Conservation (phyloP, 2,797 vertebrate genomes). For the Liasis olivaceus region DNA sequence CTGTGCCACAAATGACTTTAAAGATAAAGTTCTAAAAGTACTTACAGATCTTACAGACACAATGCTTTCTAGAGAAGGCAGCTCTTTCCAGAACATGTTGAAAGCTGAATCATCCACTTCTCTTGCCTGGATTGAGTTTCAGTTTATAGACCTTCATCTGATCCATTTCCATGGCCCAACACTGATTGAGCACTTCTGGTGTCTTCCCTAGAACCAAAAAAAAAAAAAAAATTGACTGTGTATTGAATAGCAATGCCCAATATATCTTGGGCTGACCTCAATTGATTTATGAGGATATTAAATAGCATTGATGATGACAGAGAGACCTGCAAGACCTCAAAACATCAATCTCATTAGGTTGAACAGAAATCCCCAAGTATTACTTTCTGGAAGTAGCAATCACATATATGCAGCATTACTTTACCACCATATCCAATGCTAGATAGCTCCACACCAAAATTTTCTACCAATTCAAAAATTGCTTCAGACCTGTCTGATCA, state of each 20-base stretch:
- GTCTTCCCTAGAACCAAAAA: neutral
- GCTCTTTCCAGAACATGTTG: neutral
- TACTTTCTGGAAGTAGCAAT: neutral
- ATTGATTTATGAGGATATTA: neutral
- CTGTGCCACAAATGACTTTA: neutral
- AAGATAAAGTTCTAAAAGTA: neutral
- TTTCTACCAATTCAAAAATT: neutral
- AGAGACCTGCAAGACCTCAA: neutral
- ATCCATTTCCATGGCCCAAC: neutral
- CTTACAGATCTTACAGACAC: neutral
- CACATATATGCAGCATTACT: neutral
- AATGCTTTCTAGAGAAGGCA: neutral
- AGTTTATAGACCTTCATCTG: neutral
- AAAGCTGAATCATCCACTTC: neutral
- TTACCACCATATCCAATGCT: neutral
- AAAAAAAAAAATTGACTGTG: neutral
- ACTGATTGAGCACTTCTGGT: neutral
- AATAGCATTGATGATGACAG: neutral
- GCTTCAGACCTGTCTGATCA: neutral
- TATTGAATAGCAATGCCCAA: neutral
- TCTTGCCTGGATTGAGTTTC: neutral
- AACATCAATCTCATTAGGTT: neutral
- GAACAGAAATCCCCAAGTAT: neutral
- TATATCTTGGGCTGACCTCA: neutral
- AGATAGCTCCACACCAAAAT: neutral